A percentile compares a stretch with the other conserved stretches of the same genome.
phyloP scores from a whole-genome alignment of 2,113 vertebrate genomes.

The Caretta caretta region DNA sequence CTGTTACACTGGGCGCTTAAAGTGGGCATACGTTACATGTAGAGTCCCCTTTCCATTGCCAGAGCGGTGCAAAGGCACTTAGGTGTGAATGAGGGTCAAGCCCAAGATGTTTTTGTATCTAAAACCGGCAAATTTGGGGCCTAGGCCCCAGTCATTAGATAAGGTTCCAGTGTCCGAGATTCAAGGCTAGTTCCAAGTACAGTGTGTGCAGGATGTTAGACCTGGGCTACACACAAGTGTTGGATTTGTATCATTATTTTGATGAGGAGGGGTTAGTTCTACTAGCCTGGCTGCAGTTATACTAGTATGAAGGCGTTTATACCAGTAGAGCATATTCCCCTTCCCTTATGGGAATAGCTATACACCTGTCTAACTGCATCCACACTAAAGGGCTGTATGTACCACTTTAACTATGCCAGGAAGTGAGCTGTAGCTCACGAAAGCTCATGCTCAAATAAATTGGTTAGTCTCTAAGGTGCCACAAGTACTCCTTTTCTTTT shows the following conservation, averaged over 20 bases:
- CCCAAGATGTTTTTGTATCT: not conserved
- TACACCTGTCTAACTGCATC: not conserved
- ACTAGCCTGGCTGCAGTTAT: not conserved
- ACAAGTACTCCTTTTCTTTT: no score
- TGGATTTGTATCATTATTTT: not conserved
- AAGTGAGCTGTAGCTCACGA: no score
- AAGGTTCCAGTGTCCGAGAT: not conserved
- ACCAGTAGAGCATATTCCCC: not conserved
- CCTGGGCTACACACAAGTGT: not conserved
- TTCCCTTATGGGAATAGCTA: not conserved
- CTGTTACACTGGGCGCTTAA: no score
- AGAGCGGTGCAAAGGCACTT: not conserved
- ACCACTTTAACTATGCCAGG: not conserved
- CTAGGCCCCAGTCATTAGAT: not conserved
- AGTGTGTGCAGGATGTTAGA: not conserved
- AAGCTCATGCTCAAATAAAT: no score
- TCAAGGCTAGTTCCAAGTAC: not conserved
- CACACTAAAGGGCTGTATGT: not conserved
- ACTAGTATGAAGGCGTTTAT: not conserved
- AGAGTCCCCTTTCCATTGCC: not conserved
- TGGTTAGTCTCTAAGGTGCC: no score
- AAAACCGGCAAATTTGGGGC: not conserved
- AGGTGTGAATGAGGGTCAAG: not conserved
- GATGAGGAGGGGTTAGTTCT: not conserved
- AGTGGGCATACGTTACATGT: not conserved